Evolutionary conservation across 92 coral and sea anemone species (phyloP).

Genomic region (Phenganax stokvisi): DNA sequence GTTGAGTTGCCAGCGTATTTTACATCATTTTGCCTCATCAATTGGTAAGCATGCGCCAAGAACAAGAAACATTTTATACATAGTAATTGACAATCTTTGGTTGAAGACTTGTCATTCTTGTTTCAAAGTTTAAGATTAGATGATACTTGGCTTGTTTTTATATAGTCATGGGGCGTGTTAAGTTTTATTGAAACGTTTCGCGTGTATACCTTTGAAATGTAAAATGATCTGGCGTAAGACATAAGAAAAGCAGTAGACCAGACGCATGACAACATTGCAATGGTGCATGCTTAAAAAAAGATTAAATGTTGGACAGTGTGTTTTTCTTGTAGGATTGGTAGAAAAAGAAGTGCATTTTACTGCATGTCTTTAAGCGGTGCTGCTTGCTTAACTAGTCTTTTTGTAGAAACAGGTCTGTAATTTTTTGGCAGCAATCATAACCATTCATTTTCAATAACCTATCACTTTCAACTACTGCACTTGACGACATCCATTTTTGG

Average conservation of each 20-base stretch:
- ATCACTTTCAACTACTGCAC: background rate
- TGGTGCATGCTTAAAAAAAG: too few relatives aligned
- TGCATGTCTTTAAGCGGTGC: conserved; percentile 77
- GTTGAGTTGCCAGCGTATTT: conserved; percentile 92
- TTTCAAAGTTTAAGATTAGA: background rate
- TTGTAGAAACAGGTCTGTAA: conserved; percentile 79
- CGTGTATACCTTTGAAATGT: background rate
- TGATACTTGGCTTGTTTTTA: background rate
- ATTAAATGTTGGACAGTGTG: background rate
- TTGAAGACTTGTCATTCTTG: background rate
- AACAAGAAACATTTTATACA: background rate
- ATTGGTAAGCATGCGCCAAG: conserved; percentile 57
- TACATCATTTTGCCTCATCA: conserved; percentile 68
- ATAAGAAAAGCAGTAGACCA: too few relatives aligned
- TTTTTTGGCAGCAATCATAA: too few relatives aligned
- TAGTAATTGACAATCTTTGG: background rate
- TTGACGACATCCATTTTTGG: too few relatives aligned
- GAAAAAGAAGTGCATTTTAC: conserved; percentile 73
- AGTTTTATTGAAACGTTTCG: background rate
- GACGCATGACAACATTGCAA: too few relatives aligned
- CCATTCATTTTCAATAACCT: background rate
- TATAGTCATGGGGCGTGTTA: background rate
- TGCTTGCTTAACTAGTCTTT: conserved; percentile 75
- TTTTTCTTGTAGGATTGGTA: conserved; percentile 64
- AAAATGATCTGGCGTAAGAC: too few relatives aligned